Percentiles rank a stretch among this genome's conserved stretches.
phyloP scores from a whole-genome alignment of 2,797 vertebrate genomes.

The Micrastur ruficollis region DNA sequence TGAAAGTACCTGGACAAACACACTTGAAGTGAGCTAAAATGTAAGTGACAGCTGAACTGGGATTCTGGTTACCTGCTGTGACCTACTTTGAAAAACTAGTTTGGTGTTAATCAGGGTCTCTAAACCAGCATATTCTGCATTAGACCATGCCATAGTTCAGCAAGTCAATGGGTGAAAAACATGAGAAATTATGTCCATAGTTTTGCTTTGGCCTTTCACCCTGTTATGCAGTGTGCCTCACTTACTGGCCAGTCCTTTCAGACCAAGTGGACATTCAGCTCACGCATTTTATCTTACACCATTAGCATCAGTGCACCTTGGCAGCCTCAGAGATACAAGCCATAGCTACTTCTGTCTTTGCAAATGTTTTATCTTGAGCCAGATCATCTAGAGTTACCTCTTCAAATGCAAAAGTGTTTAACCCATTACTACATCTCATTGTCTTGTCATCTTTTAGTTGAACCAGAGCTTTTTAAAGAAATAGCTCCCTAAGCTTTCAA shows the following conservation, averaged over 20 bases:
- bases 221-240: accelerated
- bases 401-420: background rate
- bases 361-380: too few relatives aligned
- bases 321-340: background rate
- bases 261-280: background rate
- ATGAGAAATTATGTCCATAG: background rate
- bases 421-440: background rate
- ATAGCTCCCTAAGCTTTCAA: background rate
- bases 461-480: background rate
- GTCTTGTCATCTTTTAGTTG: background rate
- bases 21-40: background rate
- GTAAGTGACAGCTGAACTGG: background rate
- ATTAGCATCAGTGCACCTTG: background rate
- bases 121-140: background rate
- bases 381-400: background rate
- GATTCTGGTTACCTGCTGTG: background rate
- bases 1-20: background rate
- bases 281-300: background rate
- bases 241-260: background rate
- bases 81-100: background rate
- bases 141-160: background rate
- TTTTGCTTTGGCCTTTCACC: background rate
- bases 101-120: background rate
- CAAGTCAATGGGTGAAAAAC: background rate
- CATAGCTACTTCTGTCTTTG: background rate